Percentiles rank a stretch among this genome's conserved stretches.
phyloP scores from a whole-genome alignment of 1,140 invertebrate genomes.

The Brachionus rubens region DNA sequence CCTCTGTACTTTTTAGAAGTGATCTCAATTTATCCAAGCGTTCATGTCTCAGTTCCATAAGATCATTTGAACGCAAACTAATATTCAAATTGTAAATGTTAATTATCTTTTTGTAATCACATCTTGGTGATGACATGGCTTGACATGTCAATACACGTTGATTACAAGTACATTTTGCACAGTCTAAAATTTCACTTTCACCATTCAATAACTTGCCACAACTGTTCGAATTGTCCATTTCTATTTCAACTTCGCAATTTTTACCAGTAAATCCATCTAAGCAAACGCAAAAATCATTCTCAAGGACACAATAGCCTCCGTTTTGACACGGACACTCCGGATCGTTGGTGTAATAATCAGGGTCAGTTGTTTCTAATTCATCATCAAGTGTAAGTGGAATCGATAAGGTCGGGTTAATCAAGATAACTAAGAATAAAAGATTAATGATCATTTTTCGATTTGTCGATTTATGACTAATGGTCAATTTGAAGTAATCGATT shows the following conservation, averaged over 20 bases:
- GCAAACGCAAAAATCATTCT: conserved; percentile 46
- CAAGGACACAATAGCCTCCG: conserved; percentile 29
- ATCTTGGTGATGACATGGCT: neutral
- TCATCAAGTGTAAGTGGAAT: neutral
- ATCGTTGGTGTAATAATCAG: neutral
- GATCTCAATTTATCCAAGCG: neutral
- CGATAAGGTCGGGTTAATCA: neutral
- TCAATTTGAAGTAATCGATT: neutral
- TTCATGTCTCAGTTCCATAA: neutral
- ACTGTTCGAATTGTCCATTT: neutral
- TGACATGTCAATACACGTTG: conserved; percentile 7
- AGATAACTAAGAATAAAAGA: neutral
- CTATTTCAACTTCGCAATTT: conserved; percentile 29
- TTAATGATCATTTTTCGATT: neutral
- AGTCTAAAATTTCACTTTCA: conserved; percentile 34
- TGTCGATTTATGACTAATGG: neutral
- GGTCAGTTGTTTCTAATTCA: no score
- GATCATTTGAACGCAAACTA: neutral
- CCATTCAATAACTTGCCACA: conserved; percentile 45
- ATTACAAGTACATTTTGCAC: conserved; percentile 40
- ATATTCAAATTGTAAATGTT: conserved; percentile 13
- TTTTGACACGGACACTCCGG: conserved; percentile 13
- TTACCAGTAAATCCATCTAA: conserved; percentile 1
- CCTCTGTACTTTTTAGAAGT: neutral
- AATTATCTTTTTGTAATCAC: conserved; percentile 18